These are phyloP conservation scores for Diplolepis rosae DNA, from an alignment of 2,888 invertebrate genomes.

Conservation along the genomic window DNA sequence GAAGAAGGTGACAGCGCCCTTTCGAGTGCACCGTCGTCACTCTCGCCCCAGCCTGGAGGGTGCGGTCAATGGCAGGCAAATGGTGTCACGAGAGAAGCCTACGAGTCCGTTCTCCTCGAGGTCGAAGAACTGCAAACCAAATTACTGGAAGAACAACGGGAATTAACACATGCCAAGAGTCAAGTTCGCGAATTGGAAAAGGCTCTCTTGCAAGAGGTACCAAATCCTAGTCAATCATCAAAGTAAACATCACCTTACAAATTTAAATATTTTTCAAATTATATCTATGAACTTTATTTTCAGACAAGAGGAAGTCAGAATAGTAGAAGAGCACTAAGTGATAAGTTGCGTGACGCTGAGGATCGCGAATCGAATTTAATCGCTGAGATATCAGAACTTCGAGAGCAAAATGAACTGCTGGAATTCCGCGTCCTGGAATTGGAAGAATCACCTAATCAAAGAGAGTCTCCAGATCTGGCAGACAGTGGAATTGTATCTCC, in stretches of 20 bases:
- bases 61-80: constrained; percentile 53
- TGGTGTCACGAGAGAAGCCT: constrained; percentile 62
- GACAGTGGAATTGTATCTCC: constrained; percentile 73
- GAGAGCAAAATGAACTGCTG: constrained; percentile 86
- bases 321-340: constrained; percentile 67
- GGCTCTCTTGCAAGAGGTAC: constrained; percentile 72
- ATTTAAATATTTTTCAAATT: not conserved
- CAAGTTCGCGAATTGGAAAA: constrained; percentile 75
- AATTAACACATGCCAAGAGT: constrained; percentile 74
- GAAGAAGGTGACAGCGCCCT: constrained; percentile 81
- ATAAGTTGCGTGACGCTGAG: constrained; percentile 74
- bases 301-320: constrained; percentile 67
- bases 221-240: not conserved
- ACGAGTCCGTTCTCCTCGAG: constrained; percentile 70
- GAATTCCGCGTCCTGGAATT: constrained; percentile 87
- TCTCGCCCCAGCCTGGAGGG: constrained; percentile 79
- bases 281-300: constrained; percentile 17
- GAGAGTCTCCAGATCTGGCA: constrained; percentile 60
- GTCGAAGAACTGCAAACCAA: constrained; percentile 63
- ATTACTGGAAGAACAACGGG: constrained; percentile 69
- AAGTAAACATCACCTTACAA: not conserved
- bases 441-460: constrained; percentile 76
- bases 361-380: constrained; percentile 77
- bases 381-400: constrained; percentile 82
- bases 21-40: constrained; percentile 82